phyloP scores from a whole-genome alignment of 2,888 invertebrate species.

The Myopa tessellatipennis region DNA sequence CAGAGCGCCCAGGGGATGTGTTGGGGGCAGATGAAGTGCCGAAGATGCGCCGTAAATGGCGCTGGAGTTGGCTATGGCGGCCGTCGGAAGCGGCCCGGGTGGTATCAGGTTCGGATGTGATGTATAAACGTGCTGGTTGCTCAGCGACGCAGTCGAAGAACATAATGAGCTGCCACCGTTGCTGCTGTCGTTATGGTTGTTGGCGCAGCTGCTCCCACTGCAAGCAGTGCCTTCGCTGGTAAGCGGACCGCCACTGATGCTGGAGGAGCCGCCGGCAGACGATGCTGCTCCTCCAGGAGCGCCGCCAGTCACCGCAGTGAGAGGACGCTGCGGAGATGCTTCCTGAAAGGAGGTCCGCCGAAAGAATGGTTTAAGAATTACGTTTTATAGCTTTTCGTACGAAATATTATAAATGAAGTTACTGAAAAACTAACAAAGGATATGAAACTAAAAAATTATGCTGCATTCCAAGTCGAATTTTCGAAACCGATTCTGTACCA shows the following conservation, averaged over 20 bases:
- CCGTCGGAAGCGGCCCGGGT: constrained; percentile 52
- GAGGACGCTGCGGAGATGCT: constrained; percentile 63
- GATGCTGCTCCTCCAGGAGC: constrained; percentile 55
- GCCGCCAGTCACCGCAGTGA: constrained; percentile 54
- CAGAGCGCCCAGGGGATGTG: constrained; percentile 42
- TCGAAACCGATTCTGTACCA: too few relatives aligned
- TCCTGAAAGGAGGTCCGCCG: constrained; percentile 53
- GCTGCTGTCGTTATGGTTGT: constrained; percentile 41
- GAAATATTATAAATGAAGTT: background rate
- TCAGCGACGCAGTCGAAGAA: constrained; percentile 39
- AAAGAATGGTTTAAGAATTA: background rate
- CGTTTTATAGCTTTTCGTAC: background rate
- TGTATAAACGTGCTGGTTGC: constrained; percentile 30
- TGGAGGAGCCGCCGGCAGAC: constrained; percentile 48
- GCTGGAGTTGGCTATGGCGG: constrained; percentile 47
- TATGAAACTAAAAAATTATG: background rate
- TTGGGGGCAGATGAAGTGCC: constrained; percentile 45
- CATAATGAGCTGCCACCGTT: constrained; percentile 46
- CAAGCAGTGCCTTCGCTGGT: background rate
- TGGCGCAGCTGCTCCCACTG: constrained; percentile 40
- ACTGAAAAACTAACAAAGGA: background rate
- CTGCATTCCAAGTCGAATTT: too few relatives aligned
- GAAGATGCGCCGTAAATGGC: constrained; percentile 48
- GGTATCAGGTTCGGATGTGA: constrained; percentile 54
- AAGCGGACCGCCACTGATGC: constrained; percentile 49